Conservation (phyloP, 2,888 invertebrate genomes). For the Julus scandinavius region DNA sequence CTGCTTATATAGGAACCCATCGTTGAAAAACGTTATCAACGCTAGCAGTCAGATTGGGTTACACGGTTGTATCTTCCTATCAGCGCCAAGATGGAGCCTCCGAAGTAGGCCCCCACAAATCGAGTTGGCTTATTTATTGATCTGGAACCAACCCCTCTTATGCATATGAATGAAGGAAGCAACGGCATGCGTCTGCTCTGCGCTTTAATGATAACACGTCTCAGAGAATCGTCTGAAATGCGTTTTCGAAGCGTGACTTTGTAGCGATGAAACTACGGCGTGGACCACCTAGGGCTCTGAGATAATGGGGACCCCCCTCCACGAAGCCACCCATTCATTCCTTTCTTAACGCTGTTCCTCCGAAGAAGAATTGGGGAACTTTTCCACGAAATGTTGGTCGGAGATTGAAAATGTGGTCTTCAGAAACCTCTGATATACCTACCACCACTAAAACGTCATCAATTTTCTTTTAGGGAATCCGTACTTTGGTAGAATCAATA, state of each 20-base stretch:
- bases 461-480: too few relatives aligned
- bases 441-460: too few relatives aligned
- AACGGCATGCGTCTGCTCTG: conserved; percentile 12
- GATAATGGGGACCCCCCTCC: neutral
- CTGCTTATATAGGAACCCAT: neutral
- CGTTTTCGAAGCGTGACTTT: neutral
- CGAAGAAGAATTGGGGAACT: neutral
- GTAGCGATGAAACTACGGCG: neutral
- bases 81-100: neutral
- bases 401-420: neutral
- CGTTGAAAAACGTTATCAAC: neutral
- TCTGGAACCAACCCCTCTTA: conserved; percentile 40
- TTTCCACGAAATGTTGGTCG: neutral
- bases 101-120: neutral
- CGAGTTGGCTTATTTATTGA: conserved; percentile 42
- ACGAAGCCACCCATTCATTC: neutral
- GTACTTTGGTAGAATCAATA: too few relatives aligned
- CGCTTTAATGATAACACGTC: conserved; percentile 24
- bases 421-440: too few relatives aligned
- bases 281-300: neutral
- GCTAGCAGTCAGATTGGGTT: neutral
- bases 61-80: conserved; percentile 1
- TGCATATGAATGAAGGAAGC: conserved; percentile 30
- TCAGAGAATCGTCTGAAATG: neutral
- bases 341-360: neutral